phyloP scores from a whole-genome alignment of 1,140 invertebrate species.

The Drepana arcuata region DNA sequence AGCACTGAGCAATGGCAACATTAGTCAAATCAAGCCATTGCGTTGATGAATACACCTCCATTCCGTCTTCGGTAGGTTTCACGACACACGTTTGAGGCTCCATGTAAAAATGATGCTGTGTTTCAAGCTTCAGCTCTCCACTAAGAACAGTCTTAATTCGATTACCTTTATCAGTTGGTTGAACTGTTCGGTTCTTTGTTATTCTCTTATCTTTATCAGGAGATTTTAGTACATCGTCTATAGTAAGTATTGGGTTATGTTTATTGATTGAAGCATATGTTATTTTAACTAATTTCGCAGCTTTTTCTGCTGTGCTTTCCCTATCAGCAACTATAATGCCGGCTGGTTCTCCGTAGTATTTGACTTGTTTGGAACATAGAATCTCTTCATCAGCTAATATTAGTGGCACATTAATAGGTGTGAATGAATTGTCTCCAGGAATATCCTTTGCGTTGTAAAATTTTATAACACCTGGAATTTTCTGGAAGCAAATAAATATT shows the following conservation, averaged over 20 bases:
- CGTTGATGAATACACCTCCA: slow-evolving; percentile 76
- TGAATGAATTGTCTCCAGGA: slow-evolving; percentile 77
- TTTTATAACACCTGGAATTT: slow-evolving; percentile 78
- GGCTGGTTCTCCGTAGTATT: slow-evolving; percentile 80
- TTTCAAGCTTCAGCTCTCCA: slow-evolving; percentile 35
- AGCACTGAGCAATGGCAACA: slow-evolving; percentile 71
- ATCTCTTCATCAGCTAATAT: slow-evolving; percentile 65
- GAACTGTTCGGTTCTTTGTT: slow-evolving; percentile 22
- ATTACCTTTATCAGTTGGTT: slow-evolving; percentile 46
- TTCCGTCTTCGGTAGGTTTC: slow-evolving; percentile 77
- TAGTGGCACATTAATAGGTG: slow-evolving; percentile 30
- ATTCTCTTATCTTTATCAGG: slow-evolving; percentile 38
- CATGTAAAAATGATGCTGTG: slow-evolving; percentile 63
- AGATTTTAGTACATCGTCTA: slow-evolving; percentile 46
- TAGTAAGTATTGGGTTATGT: slow-evolving; percentile 41
- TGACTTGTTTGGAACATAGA: slow-evolving; percentile 69
- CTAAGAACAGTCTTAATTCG: slow-evolving; percentile 46
- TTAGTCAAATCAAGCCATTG: slow-evolving; percentile 80
- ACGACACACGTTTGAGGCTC: slow-evolving; percentile 78
- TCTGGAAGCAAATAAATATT: slow-evolving; percentile 69
- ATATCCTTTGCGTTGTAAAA: slow-evolving; percentile 82
- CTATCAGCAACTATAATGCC: slow-evolving; percentile 81
- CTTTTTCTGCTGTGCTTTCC: slow-evolving; percentile 76
- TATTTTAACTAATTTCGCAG: slow-evolving; percentile 79
- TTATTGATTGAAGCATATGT: slow-evolving; percentile 70